Percentiles rank a stretch among this genome's conserved stretches.
Conservation (phyloP, 2,113 vertebrate species). For the Pyxicephalus adspersus region DNA sequence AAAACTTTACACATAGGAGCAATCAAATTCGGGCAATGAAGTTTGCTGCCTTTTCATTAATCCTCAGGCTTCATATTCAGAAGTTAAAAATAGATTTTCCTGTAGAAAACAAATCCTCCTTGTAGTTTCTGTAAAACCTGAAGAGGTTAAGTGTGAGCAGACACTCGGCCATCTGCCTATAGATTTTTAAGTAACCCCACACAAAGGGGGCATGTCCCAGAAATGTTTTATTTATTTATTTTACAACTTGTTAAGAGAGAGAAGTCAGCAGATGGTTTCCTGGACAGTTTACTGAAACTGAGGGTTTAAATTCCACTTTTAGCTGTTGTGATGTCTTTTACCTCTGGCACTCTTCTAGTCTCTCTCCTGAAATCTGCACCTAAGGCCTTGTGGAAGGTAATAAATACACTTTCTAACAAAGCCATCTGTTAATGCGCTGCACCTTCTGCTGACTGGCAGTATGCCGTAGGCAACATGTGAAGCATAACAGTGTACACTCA, state of each 20-base stretch:
- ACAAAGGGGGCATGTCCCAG: slow-evolving; percentile 17
- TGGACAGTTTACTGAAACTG: slow-evolving; percentile 27
- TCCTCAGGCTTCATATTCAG: not conserved
- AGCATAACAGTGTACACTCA: not conserved
- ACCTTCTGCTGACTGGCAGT: slow-evolving; percentile 2
- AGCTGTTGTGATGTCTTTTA: slow-evolving; percentile 37
- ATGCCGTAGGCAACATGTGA: slow-evolving; percentile 18
- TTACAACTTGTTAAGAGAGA: slow-evolving; percentile 49
- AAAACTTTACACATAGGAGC: no score
- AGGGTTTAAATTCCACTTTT: slow-evolving; percentile 31
- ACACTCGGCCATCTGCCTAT: slow-evolving; percentile 47
- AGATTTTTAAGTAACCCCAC: slow-evolving; percentile 34
- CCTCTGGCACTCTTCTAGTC: slow-evolving; percentile 24
- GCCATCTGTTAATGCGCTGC: slow-evolving; percentile 44
- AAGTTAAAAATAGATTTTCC: not conserved
- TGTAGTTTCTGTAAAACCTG: not conserved
- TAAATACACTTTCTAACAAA: slow-evolving; percentile 37
- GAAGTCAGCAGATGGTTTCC: slow-evolving; percentile 49
- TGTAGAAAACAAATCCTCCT: not conserved
- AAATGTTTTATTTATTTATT: slow-evolving; percentile 56
- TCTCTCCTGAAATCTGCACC: slow-evolving; percentile 44
- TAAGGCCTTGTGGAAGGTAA: slow-evolving; percentile 37
- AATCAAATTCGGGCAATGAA: no score
- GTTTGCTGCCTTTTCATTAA: no score
- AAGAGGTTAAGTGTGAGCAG: slow-evolving; percentile 24